phyloP scores from a whole-genome alignment of 2,888 invertebrate species.

The Cylindroiulus punctatus region DNA sequence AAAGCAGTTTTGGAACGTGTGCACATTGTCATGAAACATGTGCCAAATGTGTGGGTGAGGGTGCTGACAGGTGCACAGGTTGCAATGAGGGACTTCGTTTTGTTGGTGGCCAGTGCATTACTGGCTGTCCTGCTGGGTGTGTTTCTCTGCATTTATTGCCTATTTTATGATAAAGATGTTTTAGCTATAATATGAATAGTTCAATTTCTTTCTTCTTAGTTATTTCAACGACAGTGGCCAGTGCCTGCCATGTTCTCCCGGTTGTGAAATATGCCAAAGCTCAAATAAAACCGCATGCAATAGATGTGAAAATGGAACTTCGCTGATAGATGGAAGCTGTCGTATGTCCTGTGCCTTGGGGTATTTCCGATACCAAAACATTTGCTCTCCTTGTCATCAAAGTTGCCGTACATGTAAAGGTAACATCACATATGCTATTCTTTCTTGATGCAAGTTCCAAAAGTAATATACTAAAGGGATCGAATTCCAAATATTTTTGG shows the following conservation, averaged over 20 bases:
- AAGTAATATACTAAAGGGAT: no score
- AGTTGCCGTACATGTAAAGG: constrained; percentile 52
- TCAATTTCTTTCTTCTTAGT: neutral
- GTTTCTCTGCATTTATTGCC: neutral
- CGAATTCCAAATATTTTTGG: no score
- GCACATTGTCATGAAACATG: constrained; percentile 55
- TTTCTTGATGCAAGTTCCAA: no score
- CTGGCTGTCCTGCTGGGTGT: constrained; percentile 5
- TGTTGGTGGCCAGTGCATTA: neutral
- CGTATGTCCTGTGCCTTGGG: constrained; percentile 42
- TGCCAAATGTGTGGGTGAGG: constrained; percentile 54
- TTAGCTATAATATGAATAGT: neutral
- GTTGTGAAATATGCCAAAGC: constrained; percentile 79
- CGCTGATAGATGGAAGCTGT: constrained; percentile 68
- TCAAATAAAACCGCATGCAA: constrained; percentile 72
- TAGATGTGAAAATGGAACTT: constrained; percentile 79
- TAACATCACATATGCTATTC: no score
- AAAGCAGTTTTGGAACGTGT: neutral
- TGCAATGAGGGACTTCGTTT: constrained; percentile 44
- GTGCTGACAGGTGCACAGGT: constrained; percentile 21
- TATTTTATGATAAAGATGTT: neutral
- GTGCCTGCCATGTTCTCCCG: constrained; percentile 81
- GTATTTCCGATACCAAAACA: neutral
- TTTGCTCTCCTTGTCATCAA: constrained; percentile 51
- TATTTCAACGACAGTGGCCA: constrained; percentile 50